A percentile compares a stretch with the other conserved stretches of the same genome.
Conservation (phyloP, 2,113 vertebrate species). For the Dendropsophus ebraccatus region DNA sequence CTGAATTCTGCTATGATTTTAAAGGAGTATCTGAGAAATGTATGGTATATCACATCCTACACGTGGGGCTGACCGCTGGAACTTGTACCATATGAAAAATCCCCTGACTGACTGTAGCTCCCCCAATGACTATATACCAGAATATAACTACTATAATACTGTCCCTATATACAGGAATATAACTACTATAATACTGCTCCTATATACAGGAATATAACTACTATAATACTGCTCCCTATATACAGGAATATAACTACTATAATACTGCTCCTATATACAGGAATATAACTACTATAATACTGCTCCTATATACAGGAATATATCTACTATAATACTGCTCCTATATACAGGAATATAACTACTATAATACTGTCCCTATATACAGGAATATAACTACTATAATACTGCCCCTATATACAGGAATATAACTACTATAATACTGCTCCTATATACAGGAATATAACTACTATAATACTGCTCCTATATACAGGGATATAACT, state of each 20-base stretch:
- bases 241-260: constrained; percentile 3
- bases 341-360: neutral
- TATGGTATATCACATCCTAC: too few relatives aligned
- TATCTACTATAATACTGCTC: too few relatives aligned
- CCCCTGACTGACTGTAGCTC: too few relatives aligned
- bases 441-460: neutral
- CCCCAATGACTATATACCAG: too few relatives aligned
- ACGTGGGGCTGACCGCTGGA: too few relatives aligned
- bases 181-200: constrained; percentile 5
- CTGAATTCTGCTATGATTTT: too few relatives aligned
- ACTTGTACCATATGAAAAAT: too few relatives aligned
- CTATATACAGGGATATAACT: constrained; percentile 6
- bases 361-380: neutral
- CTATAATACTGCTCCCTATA: neutral
- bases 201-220: neutral
- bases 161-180: neutral
- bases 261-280: constrained; percentile 4
- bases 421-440: neutral
- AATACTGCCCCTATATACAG: neutral
- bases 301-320: too few relatives aligned
- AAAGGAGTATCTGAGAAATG: too few relatives aligned
- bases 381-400: too few relatives aligned
- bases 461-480: constrained; percentile 6
- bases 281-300: neutral
- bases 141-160: too few relatives aligned